A percentile compares a stretch with the other conserved stretches of the same genome.
phyloP scores from a whole-genome alignment of 2,113 vertebrate genomes.

The Amblyornis subalaris region DNA sequence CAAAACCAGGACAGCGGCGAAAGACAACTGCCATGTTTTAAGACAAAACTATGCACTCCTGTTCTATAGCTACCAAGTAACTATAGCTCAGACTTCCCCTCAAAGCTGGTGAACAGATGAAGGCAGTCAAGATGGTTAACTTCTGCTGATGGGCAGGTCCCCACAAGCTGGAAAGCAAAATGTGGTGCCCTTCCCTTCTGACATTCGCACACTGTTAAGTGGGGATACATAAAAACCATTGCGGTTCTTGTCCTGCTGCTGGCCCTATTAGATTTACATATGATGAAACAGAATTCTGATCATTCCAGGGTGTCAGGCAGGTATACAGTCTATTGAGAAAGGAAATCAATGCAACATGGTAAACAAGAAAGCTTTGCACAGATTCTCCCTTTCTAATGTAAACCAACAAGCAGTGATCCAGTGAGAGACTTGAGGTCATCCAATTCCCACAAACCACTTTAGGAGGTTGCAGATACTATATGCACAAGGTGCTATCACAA shows the following conservation, averaged over 20 bases:
- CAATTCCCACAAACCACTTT: neutral
- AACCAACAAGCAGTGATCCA: neutral
- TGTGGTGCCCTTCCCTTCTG: neutral
- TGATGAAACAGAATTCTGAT: neutral
- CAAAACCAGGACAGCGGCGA: neutral
- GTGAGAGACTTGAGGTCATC: neutral
- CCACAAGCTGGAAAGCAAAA: neutral
- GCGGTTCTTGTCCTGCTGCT: neutral
- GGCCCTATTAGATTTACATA: neutral
- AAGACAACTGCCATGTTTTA: neutral
- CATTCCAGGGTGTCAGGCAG: neutral
- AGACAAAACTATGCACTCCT: neutral
- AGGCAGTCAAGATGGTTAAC: neutral
- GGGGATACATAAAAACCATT: neutral
- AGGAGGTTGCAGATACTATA: neutral
- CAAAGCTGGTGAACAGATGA: neutral
- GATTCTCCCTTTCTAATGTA: neutral
- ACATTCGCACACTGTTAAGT: neutral
- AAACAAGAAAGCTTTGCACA: neutral
- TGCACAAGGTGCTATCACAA: neutral
- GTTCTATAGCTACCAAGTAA: neutral
- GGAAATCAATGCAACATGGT: neutral
- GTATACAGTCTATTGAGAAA: neutral
- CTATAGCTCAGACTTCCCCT: neutral
- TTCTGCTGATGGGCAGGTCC: neutral